These are phyloP conservation scores for Xerus rutilus DNA, from an alignment of 2,797 vertebrate genomes.

Conservation along the genomic window DNA sequence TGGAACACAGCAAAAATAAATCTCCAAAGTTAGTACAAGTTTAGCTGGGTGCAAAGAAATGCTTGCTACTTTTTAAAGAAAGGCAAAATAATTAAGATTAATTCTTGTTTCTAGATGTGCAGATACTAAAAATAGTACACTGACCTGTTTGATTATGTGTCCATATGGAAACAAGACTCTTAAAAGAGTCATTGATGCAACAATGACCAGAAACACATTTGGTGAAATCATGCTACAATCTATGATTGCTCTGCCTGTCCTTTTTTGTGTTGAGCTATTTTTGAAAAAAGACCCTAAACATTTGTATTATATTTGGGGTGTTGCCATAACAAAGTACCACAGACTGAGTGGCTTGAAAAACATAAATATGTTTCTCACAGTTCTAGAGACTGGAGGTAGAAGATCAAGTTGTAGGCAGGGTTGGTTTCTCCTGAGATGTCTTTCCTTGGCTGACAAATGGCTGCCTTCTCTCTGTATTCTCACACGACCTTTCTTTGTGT, in stretches of 20 bases:
- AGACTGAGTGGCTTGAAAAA: neutral
- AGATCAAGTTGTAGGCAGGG: neutral
- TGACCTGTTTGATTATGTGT: neutral
- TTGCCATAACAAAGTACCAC: neutral
- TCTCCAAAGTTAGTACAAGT: neutral
- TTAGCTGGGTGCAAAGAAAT: neutral
- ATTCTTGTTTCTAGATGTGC: neutral
- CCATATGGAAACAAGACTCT: neutral
- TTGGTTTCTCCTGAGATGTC: neutral
- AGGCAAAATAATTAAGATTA: neutral
- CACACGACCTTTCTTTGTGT: neutral
- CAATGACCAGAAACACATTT: neutral
- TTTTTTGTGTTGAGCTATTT: neutral
- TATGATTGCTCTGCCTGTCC: neutral
- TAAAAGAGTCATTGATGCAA: neutral
- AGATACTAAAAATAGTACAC: neutral
- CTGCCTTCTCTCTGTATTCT: neutral
- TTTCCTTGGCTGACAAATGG: neutral
- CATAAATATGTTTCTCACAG: neutral
- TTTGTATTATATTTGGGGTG: neutral
- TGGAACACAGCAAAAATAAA: constrained; percentile 23
- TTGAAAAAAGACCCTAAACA: neutral
- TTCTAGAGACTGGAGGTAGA: neutral
- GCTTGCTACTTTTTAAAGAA: neutral
- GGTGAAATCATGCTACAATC: neutral